Conservation (phyloP, 1,140 invertebrate genomes). For the Meloidogyne exigua region DNA sequence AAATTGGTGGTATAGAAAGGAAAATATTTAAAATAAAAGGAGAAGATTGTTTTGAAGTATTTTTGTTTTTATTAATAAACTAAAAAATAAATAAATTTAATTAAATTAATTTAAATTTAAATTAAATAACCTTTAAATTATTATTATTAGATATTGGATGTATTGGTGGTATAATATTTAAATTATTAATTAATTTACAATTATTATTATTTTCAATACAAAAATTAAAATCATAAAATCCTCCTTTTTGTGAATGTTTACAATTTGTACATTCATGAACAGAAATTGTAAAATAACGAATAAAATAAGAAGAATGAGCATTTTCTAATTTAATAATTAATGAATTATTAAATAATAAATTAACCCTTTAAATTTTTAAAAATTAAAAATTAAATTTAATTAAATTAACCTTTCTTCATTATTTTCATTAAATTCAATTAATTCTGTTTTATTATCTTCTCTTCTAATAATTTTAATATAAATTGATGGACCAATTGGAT, state of each 20-base stretch:
- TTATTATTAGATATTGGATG: background rate
- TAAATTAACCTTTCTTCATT: background rate
- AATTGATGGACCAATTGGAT: background rate
- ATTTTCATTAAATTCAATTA: background rate
- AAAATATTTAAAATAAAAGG: background rate
- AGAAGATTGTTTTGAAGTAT: background rate
- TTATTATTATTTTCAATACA: constrained; percentile 13
- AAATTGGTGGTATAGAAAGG: constrained; percentile 14
- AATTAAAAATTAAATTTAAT: constrained; percentile 16
- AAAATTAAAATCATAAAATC: constrained; percentile 24
- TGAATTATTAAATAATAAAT: constrained; percentile 43
- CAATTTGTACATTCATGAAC: constrained; percentile 41
- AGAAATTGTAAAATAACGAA: constrained; percentile 46
- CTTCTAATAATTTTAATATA: background rate
- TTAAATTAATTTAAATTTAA: background rate
- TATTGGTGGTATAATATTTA: background rate
- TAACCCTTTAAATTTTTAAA: constrained; percentile 27
- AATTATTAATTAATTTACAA: background rate
- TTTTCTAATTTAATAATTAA: constrained; percentile 36
- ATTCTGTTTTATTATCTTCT: background rate
- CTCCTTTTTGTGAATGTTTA: constrained; percentile 21
- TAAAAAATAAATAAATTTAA: background rate
- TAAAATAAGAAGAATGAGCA: constrained; percentile 47
- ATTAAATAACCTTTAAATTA: no score
- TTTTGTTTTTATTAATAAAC: background rate